Base-by-base conservation (phyloP, 2,797 vertebrate genomes). In the Tachyglossus aculeatus region DNA sequence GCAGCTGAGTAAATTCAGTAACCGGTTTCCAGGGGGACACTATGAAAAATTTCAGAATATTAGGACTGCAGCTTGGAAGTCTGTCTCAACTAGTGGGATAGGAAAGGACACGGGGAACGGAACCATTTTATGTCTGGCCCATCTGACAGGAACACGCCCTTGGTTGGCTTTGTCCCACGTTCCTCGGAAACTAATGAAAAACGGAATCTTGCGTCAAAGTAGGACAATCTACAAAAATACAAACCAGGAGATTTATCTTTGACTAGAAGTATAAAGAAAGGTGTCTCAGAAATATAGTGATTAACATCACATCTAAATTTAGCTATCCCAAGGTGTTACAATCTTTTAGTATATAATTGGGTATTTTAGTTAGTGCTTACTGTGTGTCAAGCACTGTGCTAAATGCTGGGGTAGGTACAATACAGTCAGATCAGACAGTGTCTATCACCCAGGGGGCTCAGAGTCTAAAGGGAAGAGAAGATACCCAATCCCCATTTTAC, bases 261-360 rank as follows among this genome's bases (percentile, higher is more conserved):
- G 16, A 34, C 56, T 36, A 25, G 7, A 62, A 68, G 6, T 18
- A 21, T 1, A 3, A 58, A 5, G 40, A 67, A 71, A 31, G 41
- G 38, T 19, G 25, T 7, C 36, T 0, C 40, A 24, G 22, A 31
- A 67, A 34, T 21, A 13, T 0, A 39, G 32, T 2, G 44, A 69
- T 19, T 16, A 81, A 19, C 22, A 44, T 9, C 36, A 6, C 2
- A 6, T 5, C 19, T 14, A 36, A 74, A 38, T 1, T n/a, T 2
- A 45, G 25, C 61, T 64, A 65, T 31, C 65, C 60, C 59, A 8
- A 25, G 72, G 60, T 33, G 39, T 36, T 51, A 16, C 25, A 43
- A 41, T 45, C 45, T 50, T 19, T 54, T 51, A 61, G 2, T 0
- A 37, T 40, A 55, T n/a, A n/a, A n/a, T n/a, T n/a, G n/a, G n/a